Percentiles rank a stretch among this genome's conserved stretches.
Evolutionary conservation across 92 coral and sea anemone species (phyloP).

Genomic region (Plumapathes pennacea): DNA sequence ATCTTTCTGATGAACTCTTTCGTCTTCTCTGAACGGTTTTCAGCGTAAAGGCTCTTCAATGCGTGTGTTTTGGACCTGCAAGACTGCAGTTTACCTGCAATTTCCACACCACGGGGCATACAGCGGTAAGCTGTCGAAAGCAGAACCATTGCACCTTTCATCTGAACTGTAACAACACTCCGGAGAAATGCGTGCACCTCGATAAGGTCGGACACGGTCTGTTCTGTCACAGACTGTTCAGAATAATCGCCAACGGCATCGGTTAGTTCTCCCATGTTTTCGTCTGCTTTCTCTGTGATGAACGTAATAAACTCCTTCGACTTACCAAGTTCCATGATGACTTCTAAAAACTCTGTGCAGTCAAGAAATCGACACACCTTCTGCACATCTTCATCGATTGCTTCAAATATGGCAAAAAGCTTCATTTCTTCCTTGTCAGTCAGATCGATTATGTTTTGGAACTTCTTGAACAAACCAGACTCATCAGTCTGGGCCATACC

Average conservation of each 20-base stretch:
- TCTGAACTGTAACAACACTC: background rate
- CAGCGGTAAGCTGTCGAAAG: constrained; percentile 9
- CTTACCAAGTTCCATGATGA: background rate
- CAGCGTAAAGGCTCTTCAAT: constrained; percentile 55
- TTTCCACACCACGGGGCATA: too few species aligned
- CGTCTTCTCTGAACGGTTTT: constrained; percentile 71
- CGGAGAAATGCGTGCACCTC: constrained; percentile 6
- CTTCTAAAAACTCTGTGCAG: background rate
- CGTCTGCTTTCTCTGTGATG: constrained; percentile 5
- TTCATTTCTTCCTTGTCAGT: background rate
- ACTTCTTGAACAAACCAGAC: too few species aligned
- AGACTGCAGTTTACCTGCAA: constrained; percentile 55
- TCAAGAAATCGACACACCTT: background rate
- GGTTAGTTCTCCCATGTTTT: constrained; percentile 1
- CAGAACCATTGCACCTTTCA: background rate
- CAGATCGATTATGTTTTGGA: too few species aligned
- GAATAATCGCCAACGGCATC: constrained; percentile 4
- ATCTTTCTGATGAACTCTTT: constrained; percentile 53
- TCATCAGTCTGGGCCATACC: too few species aligned
- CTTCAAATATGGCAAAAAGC: background rate
- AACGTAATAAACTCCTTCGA: background rate
- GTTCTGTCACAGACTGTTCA: constrained; percentile 8
- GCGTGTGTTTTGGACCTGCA: constrained; percentile 64
- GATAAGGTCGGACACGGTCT: constrained; percentile 9
- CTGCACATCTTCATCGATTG: background rate